Evolutionary conservation across 1,140 invertebrate genomes (phyloP), one percentile per base, ranked within the genome.

Genomic region (Leptoteleia sp.): DNA sequence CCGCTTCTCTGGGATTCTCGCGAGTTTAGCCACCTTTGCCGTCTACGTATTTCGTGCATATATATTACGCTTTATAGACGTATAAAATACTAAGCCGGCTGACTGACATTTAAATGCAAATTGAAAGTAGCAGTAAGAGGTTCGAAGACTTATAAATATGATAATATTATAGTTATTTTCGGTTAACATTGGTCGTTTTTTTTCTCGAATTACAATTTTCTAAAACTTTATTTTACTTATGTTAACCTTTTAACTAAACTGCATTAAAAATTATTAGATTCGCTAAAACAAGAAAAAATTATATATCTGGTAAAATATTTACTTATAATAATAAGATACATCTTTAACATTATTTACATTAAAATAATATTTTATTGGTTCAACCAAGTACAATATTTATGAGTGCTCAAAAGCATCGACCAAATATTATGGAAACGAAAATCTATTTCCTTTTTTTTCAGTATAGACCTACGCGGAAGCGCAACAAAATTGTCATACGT

Each of bases 81-180:
- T 54, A 80, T 76, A 80, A 80, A 80, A 76, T 80, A 67, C 65
- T 76, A 71, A 71, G 57, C 62, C 40, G 22, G 8, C 59, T 13
- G 64, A 81, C 81, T 52, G 54, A 61, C 37, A 75, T 75, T 75
- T 75, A 61, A 75, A 75, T 75, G 48, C 47, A 86, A 85, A 86
- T 86, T 84, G 83, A 85, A 85, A 80, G 67, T 81, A 68, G 47
- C 22, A 55, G 55, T 38, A 68, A 62, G 31, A 64, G 64, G 42
- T 57, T 57, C 65, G 71, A 45, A 40, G 40, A 45, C 62, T 61
- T 73, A 76, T 67, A 76, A 61, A 76, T 67, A 67, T 62, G 45
- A 76, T 68, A 50, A 68, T 68, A 47, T 47, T 35, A 64, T 12
- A 59, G 38, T 38, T 52, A 57, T 55, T 5, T 35, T 5, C 19